Percentiles rank a stretch among this genome's conserved stretches.
Evolutionary conservation across 2,797 vertebrate species (phyloP).

Genomic region (Enteromius unitaeniatus): DNA sequence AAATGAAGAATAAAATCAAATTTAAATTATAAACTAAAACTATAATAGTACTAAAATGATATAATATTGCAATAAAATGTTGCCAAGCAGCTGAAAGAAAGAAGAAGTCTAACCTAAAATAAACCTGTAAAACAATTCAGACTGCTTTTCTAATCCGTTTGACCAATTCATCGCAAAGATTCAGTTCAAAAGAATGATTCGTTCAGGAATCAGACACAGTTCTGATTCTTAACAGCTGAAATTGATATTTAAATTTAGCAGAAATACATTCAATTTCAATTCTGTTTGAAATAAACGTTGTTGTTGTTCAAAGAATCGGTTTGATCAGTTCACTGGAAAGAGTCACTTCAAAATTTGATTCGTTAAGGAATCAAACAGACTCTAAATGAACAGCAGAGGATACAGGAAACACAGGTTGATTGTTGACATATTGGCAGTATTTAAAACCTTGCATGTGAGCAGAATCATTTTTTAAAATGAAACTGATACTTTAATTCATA

Average conservation of each 20-base stretch:
- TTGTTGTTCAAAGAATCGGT: background rate
- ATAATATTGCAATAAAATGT: background rate
- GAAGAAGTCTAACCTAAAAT: background rate
- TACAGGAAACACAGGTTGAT: background rate
- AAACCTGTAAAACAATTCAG: background rate
- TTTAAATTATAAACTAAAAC: background rate
- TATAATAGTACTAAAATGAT: background rate
- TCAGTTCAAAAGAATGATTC: background rate
- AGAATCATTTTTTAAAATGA: background rate
- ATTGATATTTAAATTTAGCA: background rate
- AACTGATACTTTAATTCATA: background rate
- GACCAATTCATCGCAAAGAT: background rate
- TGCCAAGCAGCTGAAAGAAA: background rate
- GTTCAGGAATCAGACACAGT: background rate
- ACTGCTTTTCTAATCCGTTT: background rate
- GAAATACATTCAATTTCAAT: background rate
- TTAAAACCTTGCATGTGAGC: background rate
- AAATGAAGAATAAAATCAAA: background rate
- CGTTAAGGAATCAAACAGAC: background rate
- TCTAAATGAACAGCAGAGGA: background rate
- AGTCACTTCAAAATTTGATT: background rate
- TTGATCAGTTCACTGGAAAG: background rate
- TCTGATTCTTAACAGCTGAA: background rate
- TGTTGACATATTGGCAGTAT: background rate
- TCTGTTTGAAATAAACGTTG: background rate